phyloP scores from a whole-genome alignment of 2,888 invertebrate species.

The Apodemia hepburni region DNA sequence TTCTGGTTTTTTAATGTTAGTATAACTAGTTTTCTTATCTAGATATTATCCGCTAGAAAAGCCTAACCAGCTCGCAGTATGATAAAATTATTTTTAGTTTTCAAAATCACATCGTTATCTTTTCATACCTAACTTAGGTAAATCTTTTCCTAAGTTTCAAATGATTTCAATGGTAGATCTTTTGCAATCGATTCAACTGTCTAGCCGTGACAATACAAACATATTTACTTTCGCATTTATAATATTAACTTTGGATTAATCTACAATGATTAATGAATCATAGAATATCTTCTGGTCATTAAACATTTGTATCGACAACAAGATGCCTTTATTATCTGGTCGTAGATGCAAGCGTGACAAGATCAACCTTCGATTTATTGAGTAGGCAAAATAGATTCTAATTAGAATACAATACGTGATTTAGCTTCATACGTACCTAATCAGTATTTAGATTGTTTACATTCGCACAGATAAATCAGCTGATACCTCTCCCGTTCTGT shows the following conservation, averaged over 20 bases:
- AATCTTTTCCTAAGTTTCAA: no score
- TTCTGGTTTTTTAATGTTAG: no score
- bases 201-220: background rate
- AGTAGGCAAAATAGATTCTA: conserved; percentile 49
- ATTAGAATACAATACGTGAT: conserved; percentile 74
- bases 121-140: no score
- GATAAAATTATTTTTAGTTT: no score
- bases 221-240: background rate
- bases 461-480: conserved; percentile 25
- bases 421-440: conserved; percentile 57
- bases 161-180: no score
- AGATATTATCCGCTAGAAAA: no score
- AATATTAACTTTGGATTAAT: background rate
- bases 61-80: no score
- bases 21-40: no score
- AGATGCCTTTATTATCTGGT: conserved; percentile 38
- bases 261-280: conserved; percentile 9
- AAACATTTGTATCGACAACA: conserved; percentile 3
- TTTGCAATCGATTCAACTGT: background rate
- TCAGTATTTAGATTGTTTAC: conserved; percentile 45
- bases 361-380: conserved; percentile 59
- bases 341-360: conserved; percentile 60
- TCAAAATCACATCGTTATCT: no score
- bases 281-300: conserved; percentile 8
- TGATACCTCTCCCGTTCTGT: background rate